Evolutionary conservation across 2,888 invertebrate genomes (phyloP).

Genomic region (Piscicola geometra): DNA sequence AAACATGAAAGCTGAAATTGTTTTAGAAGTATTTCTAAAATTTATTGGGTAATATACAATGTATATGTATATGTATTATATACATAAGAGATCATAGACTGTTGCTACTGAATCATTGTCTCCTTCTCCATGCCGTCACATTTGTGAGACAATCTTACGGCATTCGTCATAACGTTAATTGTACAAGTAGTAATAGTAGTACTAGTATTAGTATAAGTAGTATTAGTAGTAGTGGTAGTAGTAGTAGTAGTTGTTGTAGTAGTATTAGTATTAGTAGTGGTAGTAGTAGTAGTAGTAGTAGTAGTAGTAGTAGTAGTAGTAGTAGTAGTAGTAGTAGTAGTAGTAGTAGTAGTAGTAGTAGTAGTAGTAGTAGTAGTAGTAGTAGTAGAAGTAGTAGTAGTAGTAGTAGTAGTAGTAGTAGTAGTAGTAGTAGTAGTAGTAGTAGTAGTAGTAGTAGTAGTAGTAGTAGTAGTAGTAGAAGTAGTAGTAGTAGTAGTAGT

Average conservation of each 20-base stretch:
- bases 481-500: slow-evolving; percentile 17
- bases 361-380: slow-evolving; percentile 35
- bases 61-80: too few species aligned
- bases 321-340: slow-evolving; percentile 36
- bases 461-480: slow-evolving; percentile 16
- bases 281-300: too few species aligned
- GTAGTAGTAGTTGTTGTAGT: too few species aligned
- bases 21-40: too few species aligned
- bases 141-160: too few species aligned
- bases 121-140: too few species aligned
- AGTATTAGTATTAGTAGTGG: background rate
- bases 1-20: too few species aligned
- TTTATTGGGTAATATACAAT: too few species aligned
- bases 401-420: slow-evolving; percentile 32
- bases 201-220: slow-evolving; percentile 15
- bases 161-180: too few species aligned
- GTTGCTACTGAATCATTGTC: too few species aligned
- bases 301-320: slow-evolving; percentile 28
- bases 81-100: too few species aligned
- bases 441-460: slow-evolving; percentile 21
- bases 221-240: too few species aligned
- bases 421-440: slow-evolving; percentile 27
- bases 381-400: slow-evolving; percentile 33
- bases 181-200: slow-evolving; percentile 23
- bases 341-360: slow-evolving; percentile 36